Evolutionary conservation across 2,113 vertebrate genomes (phyloP).

Genomic region (Micromys minutus): DNA sequence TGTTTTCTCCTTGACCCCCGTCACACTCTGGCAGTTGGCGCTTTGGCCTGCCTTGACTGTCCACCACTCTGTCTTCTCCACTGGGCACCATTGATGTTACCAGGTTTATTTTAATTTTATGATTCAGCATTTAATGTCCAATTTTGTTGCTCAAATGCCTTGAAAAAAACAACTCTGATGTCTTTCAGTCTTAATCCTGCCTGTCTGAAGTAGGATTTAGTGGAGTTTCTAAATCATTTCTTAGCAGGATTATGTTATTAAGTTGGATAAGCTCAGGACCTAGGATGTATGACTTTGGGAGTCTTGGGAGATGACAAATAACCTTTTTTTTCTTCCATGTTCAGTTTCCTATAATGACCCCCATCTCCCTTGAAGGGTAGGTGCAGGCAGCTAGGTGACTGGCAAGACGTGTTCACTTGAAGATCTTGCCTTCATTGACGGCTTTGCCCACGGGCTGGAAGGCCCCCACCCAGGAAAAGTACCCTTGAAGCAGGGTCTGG

Average conservation of each 20-base stretch:
- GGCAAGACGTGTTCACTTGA: too few relatives aligned
- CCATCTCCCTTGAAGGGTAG: too few relatives aligned
- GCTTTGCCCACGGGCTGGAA: too few relatives aligned
- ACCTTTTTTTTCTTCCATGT: not conserved
- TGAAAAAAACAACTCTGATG: not conserved
- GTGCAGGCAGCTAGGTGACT: too few relatives aligned
- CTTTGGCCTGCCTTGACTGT: not conserved
- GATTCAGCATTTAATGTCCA: not conserved
- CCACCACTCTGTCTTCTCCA: not conserved
- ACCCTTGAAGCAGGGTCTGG: too few relatives aligned
- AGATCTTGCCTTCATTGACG: too few relatives aligned
- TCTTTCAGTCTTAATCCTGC: not conserved
- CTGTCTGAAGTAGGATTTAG: slow-evolving; percentile 21
- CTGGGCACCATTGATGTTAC: not conserved
- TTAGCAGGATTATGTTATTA: not conserved
- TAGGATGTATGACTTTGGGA: not conserved
- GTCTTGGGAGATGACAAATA: not conserved
- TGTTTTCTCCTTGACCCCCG: not conserved
- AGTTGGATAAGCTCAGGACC: not conserved
- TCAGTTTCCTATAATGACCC: too few relatives aligned
- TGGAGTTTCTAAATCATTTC: slow-evolving; percentile 16
- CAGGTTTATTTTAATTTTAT: slow-evolving; percentile 19
- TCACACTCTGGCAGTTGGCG: not conserved
- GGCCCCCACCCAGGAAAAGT: too few relatives aligned
- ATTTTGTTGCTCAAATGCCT: not conserved